Base-by-base conservation (phyloP, 2,113 vertebrate species). In the Pseudopipra pipra region DNA sequence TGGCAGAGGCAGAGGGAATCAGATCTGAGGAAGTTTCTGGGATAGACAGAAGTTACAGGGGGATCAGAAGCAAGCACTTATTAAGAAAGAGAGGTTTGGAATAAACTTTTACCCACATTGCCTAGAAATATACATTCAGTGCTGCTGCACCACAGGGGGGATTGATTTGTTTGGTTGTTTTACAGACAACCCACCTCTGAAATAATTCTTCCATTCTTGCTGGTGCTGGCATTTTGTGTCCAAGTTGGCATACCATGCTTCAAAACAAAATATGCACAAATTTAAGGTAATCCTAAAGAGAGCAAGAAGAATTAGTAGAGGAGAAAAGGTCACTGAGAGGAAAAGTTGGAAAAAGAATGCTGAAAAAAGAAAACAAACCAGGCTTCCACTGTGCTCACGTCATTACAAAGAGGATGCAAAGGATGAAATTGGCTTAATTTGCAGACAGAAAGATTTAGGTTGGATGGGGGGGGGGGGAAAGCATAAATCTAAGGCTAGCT, bases 351-450 rank as follows among this genome's bases (percentile, higher is more conserved):
- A 81, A 91, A 87, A 85, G 39, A 85, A 82, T 67, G 22, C 39
- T 78, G 74, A 59, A 72, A 93, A 70, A 78, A 85, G 67, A 61
- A 89, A 89, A 73, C 24, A 31, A 39, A 91, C 66, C 47, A 85
- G 54, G 46, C 78, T 85, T 93, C 24, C 71, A 73, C 71, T 62
- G 46, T 83, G 49, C 63, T 83, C 66, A 88, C 5, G 1, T 95
- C 79, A 92, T 87, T 88, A 76, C 54, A 83, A 81, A 88, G 72
- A 92, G 88, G 92, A 96, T 93, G 85, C 79, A 90, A 97, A 90
- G 95, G 90, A 93, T 93, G 90, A 93, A 93, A 83, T 46, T 86
- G 90, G 90, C 82, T 95, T 88, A 90, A 85, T 90, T 80, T 86
- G 75, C 82, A 95, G 90, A 86, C 71, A 95, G 92, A 83, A 95